Conservation (phyloP, 2,888 invertebrate genomes). For the Drosophila parthenogenetica region DNA sequence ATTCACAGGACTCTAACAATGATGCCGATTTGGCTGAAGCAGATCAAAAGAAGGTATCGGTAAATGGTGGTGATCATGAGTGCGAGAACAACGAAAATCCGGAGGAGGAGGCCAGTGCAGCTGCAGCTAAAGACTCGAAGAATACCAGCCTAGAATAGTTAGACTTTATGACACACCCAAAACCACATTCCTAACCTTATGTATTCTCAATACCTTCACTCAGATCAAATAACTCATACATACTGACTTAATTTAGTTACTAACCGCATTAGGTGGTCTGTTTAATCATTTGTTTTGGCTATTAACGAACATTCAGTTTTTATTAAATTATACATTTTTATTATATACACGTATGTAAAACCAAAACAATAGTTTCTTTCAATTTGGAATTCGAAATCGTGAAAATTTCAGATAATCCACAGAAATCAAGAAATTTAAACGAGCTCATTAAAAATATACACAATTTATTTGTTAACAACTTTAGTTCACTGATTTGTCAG, state of each 20-base stretch:
- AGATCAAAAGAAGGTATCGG: constrained; percentile 89
- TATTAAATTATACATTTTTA: constrained; percentile 62
- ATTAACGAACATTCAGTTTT: constrained; percentile 41
- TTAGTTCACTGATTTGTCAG: not conserved
- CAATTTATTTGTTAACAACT: constrained; percentile 10
- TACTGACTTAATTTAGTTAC: constrained; percentile 47
- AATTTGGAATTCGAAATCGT: not conserved
- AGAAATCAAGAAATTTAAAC: not conserved
- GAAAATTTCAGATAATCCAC: not conserved
- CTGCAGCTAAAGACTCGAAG: constrained; percentile 36
- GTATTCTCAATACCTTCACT: constrained; percentile 23
- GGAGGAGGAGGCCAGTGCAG: constrained; percentile 70
- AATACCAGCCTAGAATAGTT: constrained; percentile 44
- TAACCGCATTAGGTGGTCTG: constrained; percentile 35
- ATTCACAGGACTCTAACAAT: constrained; percentile 74
- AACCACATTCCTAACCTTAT: constrained; percentile 52
- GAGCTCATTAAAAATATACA: not conserved
- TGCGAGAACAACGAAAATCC: constrained; percentile 84
- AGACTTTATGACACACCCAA: constrained; percentile 19
- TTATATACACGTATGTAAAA: constrained; percentile 31
- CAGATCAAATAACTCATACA: constrained; percentile 22
- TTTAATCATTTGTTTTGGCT: constrained; percentile 40
- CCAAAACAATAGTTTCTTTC: not conserved
- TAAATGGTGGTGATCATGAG: constrained; percentile 63
- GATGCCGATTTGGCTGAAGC: constrained; percentile 92